Conservation (phyloP, 2,113 vertebrate genomes). For the Callionymus lyra region DNA sequence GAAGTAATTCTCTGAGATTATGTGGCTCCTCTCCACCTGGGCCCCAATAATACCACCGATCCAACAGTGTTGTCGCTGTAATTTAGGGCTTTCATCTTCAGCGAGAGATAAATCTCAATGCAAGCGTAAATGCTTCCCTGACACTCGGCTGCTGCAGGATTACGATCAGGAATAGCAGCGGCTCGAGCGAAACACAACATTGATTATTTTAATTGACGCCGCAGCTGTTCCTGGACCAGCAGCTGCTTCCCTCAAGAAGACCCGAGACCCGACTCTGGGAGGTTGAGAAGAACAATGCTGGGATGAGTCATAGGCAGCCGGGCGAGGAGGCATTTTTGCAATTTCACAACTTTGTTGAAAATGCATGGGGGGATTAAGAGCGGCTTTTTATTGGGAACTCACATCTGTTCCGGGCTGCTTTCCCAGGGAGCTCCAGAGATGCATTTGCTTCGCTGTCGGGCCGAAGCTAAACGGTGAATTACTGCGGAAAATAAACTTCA, state of each 20-base stretch:
- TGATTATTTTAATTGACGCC: constrained; percentile 62
- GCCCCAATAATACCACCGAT: constrained; percentile 52
- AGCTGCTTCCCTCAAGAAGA: constrained; percentile 63
- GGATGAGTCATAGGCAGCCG: constrained; percentile 44
- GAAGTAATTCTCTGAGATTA: constrained; percentile 63
- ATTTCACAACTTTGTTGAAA: constrained; percentile 57
- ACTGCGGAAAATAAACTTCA: constrained; percentile 17
- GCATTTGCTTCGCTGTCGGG: constrained; percentile 37
- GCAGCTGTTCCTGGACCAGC: constrained; percentile 67
- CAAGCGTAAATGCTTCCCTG: constrained; percentile 16
- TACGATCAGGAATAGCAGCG: constrained; percentile 63
- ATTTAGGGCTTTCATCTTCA: constrained; percentile 48
- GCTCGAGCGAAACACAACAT: constrained; percentile 70
- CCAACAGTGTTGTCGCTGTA: constrained; percentile 44
- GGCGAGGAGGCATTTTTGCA: constrained; percentile 47
- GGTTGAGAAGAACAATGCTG: constrained; percentile 30
- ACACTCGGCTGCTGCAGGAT: constrained; percentile 40
- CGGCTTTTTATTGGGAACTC: constrained; percentile 47
- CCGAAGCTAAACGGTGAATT: constrained; percentile 27
- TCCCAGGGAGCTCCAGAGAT: constrained; percentile 44
- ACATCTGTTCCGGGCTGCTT: constrained; percentile 46
- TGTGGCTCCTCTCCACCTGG: constrained; percentile 53
- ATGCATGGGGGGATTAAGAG: constrained; percentile 45
- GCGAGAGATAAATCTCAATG: constrained; percentile 30
- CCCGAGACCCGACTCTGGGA: constrained; percentile 30